Evolutionary conservation across 2,113 vertebrate species (phyloP).

Genomic region (Burhinus bistriatus): DNA sequence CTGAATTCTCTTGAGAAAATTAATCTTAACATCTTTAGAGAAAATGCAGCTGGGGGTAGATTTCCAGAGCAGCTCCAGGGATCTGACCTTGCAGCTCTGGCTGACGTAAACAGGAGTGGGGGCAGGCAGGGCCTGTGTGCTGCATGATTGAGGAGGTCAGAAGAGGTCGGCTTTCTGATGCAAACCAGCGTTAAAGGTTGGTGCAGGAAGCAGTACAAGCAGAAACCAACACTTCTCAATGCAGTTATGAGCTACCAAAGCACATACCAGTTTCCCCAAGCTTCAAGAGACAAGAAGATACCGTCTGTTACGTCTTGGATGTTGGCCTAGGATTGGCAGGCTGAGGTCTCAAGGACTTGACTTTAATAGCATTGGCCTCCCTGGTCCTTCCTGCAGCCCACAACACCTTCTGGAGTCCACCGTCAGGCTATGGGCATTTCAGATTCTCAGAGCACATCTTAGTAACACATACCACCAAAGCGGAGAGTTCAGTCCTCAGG

Average conservation of each 20-base stretch:
- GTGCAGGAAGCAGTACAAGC: background rate
- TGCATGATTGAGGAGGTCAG: background rate
- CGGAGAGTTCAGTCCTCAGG: background rate
- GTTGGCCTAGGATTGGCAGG: background rate
- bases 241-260: fast-evolving
- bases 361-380: background rate
- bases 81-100: constrained; percentile 33
- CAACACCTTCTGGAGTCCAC: background rate
- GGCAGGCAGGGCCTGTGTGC: constrained; percentile 17
- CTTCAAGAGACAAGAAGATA: background rate
- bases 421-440: background rate
- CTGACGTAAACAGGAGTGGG: constrained; percentile 51
- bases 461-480: fast-evolving
- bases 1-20: constrained; percentile 55
- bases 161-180: background rate
- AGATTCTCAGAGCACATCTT: background rate
- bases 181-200: background rate
- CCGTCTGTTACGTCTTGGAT: background rate
- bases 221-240: background rate
- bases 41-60: constrained; percentile 57
- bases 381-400: background rate
- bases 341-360: background rate
- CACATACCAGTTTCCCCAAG: background rate
- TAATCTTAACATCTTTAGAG: constrained; percentile 45
- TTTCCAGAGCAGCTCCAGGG: constrained; percentile 51